phyloP scores from a whole-genome alignment of 2,113 vertebrate species.

The Athene noctua region DNA sequence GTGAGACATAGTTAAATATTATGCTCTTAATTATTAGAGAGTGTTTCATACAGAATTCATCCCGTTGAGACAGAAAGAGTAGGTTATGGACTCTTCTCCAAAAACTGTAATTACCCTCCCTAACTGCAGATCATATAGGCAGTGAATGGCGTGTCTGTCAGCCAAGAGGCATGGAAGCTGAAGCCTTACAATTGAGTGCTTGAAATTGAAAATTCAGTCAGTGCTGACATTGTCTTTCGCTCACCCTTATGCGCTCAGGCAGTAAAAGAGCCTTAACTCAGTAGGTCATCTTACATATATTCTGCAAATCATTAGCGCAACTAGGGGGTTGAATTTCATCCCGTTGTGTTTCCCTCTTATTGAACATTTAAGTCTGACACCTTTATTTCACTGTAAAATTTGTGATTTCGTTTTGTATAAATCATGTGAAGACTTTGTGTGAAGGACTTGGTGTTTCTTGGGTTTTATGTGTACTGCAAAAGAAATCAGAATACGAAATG shows the following conservation, averaged over 20 bases:
- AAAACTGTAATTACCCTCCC: not conserved
- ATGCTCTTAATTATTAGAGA: not conserved
- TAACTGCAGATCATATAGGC: not conserved
- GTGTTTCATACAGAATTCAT: not conserved
- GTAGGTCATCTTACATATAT: not conserved
- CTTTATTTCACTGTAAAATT: not conserved
- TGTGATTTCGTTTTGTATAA: not conserved
- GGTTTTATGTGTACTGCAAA: constrained; percentile 43
- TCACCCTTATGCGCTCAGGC: accelerated
- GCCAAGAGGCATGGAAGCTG: not conserved
- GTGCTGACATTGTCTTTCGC: not conserved
- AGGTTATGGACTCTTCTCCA: not conserved
- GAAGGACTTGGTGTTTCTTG: not conserved
- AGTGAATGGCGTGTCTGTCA: not conserved
- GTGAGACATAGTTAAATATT: not conserved
- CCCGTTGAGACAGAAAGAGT: not conserved
- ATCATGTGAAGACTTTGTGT: not conserved
- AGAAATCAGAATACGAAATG: constrained; percentile 74
- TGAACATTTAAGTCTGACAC: not conserved
- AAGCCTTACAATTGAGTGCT: not conserved
- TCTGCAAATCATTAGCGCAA: not conserved
- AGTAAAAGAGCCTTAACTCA: not conserved
- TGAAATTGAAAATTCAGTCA: not conserved
- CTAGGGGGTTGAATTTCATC: not conserved
- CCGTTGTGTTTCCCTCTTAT: not conserved